Percentiles rank a stretch among this genome's conserved stretches.
Conservation (phyloP, 2,797 vertebrate genomes). For the Parauchenoglanis ngamensis region DNA sequence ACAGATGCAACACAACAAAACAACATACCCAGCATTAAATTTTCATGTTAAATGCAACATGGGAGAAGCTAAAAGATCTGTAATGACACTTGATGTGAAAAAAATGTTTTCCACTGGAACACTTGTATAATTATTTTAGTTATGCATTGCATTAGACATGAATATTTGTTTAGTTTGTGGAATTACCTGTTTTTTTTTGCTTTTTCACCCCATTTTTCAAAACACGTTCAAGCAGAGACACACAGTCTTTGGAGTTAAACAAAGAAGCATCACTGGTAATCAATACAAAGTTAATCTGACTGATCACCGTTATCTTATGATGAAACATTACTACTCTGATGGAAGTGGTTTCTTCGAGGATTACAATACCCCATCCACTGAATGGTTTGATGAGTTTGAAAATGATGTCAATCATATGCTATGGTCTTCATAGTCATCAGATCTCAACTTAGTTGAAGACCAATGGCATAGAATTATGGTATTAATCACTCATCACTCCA, state of each 20-base stretch:
- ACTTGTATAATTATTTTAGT: constrained; percentile 71
- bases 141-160: constrained; percentile 67
- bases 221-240: not conserved
- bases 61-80: constrained; percentile 63
- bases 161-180: constrained; percentile 49
- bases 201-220: not conserved
- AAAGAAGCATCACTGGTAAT: not conserved
- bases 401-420: not conserved
- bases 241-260: not conserved
- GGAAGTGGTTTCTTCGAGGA: not conserved
- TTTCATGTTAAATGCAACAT: constrained; percentile 62
- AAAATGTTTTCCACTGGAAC: constrained; percentile 36
- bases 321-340: not conserved
- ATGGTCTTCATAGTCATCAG: not conserved
- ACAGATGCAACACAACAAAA: constrained; percentile 65
- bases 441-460: not conserved
- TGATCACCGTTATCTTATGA: not conserved
- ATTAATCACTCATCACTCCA: not conserved
- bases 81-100: constrained; percentile 70
- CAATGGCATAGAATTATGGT: not conserved
- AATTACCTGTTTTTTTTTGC: not conserved
- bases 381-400: not conserved
- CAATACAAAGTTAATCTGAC: not conserved
- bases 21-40: constrained; percentile 65
- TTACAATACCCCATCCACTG: not conserved